phyloP scores from a whole-genome alignment of 2,113 vertebrate species.

The Tetraodon nigroviridis region DNA sequence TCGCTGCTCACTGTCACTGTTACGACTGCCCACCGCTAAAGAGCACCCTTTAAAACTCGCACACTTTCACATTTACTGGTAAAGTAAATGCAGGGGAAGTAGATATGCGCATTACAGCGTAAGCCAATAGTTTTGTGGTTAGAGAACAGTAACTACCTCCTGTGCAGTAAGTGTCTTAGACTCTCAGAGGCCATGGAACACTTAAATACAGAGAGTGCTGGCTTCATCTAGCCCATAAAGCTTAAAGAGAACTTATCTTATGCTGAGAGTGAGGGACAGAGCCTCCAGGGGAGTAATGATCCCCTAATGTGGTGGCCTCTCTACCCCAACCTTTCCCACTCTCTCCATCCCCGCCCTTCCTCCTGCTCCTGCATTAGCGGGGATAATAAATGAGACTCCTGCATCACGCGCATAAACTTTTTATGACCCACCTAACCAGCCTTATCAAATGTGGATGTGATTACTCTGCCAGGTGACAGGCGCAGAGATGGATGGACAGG shows the following conservation, averaged over 20 bases:
- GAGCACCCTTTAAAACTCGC: conserved; percentile 8
- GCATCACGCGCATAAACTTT: conserved; percentile 69
- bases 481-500: conserved; percentile 49
- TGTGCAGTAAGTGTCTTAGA: conserved; percentile 60
- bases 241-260: conserved; percentile 53
- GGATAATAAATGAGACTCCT: conserved; percentile 70
- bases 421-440: conserved; percentile 72
- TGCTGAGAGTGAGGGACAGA: conserved; percentile 59
- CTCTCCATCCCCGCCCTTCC: conserved; percentile 22
- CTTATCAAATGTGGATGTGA: conserved; percentile 73
- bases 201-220: conserved; percentile 65
- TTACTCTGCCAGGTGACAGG: conserved; percentile 59
- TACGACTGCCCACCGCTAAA: neutral
- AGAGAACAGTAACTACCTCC: conserved; percentile 65
- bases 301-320: conserved; percentile 66
- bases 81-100: conserved; percentile 38
- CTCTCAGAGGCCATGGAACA: conserved; percentile 62
- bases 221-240: conserved; percentile 62
- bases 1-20: neutral
- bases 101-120: conserved; percentile 44
- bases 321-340: conserved; percentile 52
- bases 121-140: conserved; percentile 59
- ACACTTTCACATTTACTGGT: conserved; percentile 24
- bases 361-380: conserved; percentile 67
- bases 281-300: conserved; percentile 66